phyloP scores from a whole-genome alignment of 1,140 invertebrate genomes.

The Catajapyx aquilonaris region DNA sequence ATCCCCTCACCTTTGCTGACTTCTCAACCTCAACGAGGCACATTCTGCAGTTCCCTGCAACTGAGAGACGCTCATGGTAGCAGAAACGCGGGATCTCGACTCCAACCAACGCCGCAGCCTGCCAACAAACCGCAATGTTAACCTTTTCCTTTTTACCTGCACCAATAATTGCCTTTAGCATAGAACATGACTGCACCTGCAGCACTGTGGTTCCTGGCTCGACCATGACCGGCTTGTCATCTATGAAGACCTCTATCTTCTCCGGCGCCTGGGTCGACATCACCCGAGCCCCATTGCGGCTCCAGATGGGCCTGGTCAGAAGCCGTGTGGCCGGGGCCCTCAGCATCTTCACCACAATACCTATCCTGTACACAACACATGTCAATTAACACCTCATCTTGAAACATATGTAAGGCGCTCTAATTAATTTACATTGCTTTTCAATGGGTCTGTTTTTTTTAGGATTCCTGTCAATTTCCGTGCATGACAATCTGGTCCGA shows the following conservation, averaged over 20 bases:
- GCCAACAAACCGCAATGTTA: no score
- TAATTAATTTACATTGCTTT: no score
- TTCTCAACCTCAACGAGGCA: constrained; percentile 99
- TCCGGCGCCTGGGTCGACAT: constrained; percentile 29
- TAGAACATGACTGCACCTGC: no score
- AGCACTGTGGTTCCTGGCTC: constrained; percentile 92
- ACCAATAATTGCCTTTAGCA: no score
- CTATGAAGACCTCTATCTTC: constrained; percentile 91
- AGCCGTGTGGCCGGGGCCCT: constrained; percentile 20
- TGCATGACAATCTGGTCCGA: no score
- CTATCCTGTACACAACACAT: neutral
- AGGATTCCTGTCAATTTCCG: no score
- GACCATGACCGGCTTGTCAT: constrained; percentile 86
- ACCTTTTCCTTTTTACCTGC: no score
- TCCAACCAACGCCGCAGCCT: constrained; percentile 87
- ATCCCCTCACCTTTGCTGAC: constrained; percentile 40
- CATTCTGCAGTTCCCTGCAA: constrained; percentile 98
- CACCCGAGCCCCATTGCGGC: constrained; percentile 8
- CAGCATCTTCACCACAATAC: constrained; percentile 24
- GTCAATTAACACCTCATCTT: no score
- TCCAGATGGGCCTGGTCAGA: neutral
- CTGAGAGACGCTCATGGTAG: constrained; percentile 93
- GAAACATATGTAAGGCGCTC: no score
- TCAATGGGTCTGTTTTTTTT: no score
- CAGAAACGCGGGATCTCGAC: constrained; percentile 98